Evolutionary conservation across 2,797 vertebrate genomes (phyloP).

Genomic region (Allobates femoralis): DNA sequence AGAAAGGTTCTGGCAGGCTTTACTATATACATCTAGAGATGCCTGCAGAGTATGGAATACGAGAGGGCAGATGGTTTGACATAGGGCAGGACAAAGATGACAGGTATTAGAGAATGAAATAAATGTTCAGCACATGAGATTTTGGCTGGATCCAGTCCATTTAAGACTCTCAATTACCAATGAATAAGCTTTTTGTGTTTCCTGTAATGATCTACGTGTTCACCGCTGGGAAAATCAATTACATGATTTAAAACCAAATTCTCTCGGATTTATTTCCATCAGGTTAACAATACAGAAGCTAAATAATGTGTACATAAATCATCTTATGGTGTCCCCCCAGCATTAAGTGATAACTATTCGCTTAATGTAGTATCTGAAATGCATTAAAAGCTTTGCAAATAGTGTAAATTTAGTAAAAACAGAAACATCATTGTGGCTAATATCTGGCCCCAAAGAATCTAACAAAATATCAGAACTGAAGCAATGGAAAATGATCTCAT

Average conservation of each 20-base stretch:
- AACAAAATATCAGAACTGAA: neutral
- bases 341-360: neutral
- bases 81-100: constrained; percentile 49
- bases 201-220: neutral
- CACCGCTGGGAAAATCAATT: constrained; percentile 29
- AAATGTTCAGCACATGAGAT: constrained; percentile 10
- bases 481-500: neutral
- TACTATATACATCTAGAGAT: constrained; percentile 15
- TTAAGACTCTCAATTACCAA: neutral
- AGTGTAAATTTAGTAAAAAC: neutral
- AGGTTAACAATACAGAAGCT: neutral
- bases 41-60: constrained; percentile 35
- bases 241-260: neutral
- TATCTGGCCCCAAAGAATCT: neutral
- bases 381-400: constrained; percentile 6
- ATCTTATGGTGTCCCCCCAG: neutral
- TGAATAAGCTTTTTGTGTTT: neutral
- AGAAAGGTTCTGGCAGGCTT: constrained; percentile 44
- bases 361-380: neutral
- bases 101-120: constrained; percentile 49
- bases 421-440: neutral
- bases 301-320: neutral
- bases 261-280: neutral
- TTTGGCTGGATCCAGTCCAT: neutral
- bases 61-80: constrained; percentile 47